Base-by-base conservation (phyloP, 2,113 vertebrate genomes). In the Salvelinus namaycush region DNA sequence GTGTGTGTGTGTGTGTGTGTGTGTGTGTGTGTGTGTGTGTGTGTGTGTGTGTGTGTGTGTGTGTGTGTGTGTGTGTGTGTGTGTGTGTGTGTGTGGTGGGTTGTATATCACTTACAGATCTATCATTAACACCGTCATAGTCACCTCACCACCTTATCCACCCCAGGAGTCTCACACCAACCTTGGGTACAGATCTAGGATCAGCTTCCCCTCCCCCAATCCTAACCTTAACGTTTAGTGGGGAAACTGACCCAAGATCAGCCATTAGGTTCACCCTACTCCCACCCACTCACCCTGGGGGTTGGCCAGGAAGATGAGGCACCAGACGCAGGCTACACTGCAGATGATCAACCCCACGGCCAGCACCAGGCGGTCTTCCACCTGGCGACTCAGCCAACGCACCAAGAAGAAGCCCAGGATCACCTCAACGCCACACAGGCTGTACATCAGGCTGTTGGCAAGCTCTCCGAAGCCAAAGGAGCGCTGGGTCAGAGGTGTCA, bases 401-500 rank as follows among this genome's bases (percentile, higher is more conserved):
- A 96, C 93, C 9, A 95, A 89, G 85, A 96, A 93, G 90, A 96
- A 96, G 72, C 94, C 93, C 76, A 86, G 77, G 84, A 96, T 94
- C 77, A 96, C 95, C 93, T 96, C 95, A 81, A 95, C 89, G 2
- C 95, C 94, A 39, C 95, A 95, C 82, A 95, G 84, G 83, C 94
- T 90, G 90, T 96, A 96, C 93, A 96, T 95, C 83, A 94, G 86
- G 74, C 95, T 95, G 92, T 96, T 96, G 72, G 93, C 93, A 83
- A 95, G 90, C 89, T 96, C 95, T 3, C 89, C 89, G 4, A 95
- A 95, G 78, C 90, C 81, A 68, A 96, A 94, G 88, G 91, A 91
- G 39, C 81, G 91, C 88, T 95, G 94, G 0, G 95, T 95, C 85
- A 96, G 77, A 20, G 95, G 95, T 2, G 95, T 96, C 81, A 95